These are phyloP conservation scores for Stegastes partitus DNA, from an alignment of 2,113 vertebrate species.

Conservation along the genomic window DNA sequence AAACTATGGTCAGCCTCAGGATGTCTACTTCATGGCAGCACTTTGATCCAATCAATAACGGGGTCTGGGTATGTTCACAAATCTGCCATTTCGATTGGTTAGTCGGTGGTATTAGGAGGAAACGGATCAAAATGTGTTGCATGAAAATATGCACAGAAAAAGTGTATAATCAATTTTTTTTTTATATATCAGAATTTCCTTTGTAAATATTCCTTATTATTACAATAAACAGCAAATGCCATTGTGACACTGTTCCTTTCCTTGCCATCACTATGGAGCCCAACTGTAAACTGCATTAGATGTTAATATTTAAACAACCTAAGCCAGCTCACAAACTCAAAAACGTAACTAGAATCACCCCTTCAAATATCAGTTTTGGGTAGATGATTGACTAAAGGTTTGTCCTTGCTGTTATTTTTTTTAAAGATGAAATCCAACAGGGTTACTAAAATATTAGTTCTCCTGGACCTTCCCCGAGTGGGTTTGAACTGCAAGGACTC, in stretches of 20 bases:
- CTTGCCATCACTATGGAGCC: slow-evolving; percentile 42
- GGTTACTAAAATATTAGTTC: slow-evolving; percentile 44
- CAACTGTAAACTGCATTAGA: slow-evolving; percentile 60
- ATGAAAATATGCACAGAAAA: not conserved
- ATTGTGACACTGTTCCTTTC: not conserved
- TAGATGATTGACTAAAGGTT: slow-evolving; percentile 77
- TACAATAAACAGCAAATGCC: not conserved
- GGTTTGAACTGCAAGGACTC: slow-evolving; percentile 61
- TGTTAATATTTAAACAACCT: slow-evolving; percentile 83
- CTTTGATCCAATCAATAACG: slow-evolving; percentile 57
- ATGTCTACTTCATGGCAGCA: slow-evolving; percentile 56
- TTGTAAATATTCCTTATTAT: not conserved
- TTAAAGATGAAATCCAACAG: slow-evolving; percentile 35
- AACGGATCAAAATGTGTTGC: not conserved
- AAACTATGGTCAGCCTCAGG: slow-evolving; percentile 63
- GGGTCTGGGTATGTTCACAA: slow-evolving; percentile 2
- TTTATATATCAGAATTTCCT: not conserved
- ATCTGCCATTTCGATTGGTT: slow-evolving; percentile 7
- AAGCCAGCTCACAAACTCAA: slow-evolving; percentile 65
- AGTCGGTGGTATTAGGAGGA: not conserved
- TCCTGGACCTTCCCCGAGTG: slow-evolving; percentile 40
- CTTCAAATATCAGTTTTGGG: slow-evolving; percentile 66
- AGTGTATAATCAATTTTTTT: no score
- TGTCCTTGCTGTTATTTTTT: not conserved
- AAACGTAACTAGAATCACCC: slow-evolving; percentile 54